Evolutionary conservation across 2,797 vertebrate species (phyloP).

Genomic region (Macropus fuliginosus): DNA sequence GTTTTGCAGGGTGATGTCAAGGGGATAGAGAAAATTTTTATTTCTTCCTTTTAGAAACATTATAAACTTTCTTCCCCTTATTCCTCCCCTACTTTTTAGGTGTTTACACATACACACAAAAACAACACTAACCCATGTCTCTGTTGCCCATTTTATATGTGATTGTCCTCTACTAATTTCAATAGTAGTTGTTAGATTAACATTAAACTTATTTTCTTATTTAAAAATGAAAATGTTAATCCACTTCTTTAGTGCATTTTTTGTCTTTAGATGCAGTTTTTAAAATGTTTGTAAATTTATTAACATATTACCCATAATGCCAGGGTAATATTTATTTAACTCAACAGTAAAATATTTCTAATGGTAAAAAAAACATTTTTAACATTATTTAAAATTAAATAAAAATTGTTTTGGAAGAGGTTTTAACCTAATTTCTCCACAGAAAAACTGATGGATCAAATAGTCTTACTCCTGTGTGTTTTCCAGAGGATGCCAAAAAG

Average conservation of each 20-base stretch:
- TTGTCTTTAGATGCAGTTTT: constrained; percentile 16
- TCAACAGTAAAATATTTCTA: constrained; percentile 50
- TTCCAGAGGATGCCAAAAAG: constrained; percentile 54
- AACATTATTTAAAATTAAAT: constrained; percentile 55
- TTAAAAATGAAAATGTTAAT: constrained; percentile 46
- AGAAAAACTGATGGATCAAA: constrained; percentile 63
- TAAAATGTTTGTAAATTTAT: constrained; percentile 47
- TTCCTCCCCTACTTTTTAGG: constrained; percentile 34
- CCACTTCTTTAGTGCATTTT: constrained; percentile 35
- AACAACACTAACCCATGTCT: neutral
- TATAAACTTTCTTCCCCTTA: constrained; percentile 26
- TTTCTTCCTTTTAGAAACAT: constrained; percentile 23
- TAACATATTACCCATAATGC: constrained; percentile 35
- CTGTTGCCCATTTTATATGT: constrained; percentile 22
- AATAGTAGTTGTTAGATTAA: neutral
- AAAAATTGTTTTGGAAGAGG: constrained; percentile 16
- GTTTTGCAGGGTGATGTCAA: constrained; percentile 45
- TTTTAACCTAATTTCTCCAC: constrained; percentile 36
- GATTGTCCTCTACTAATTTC: constrained; percentile 34
- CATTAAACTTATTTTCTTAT: constrained; percentile 29
- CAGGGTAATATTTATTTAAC: constrained; percentile 52
- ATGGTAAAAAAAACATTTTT: constrained; percentile 14
- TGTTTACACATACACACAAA: neutral
- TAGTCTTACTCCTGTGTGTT: constrained; percentile 57
- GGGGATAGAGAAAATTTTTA: constrained; percentile 27